Conservation (phyloP, 2,888 invertebrate species). For the Pardosa pseudoannulata region DNA sequence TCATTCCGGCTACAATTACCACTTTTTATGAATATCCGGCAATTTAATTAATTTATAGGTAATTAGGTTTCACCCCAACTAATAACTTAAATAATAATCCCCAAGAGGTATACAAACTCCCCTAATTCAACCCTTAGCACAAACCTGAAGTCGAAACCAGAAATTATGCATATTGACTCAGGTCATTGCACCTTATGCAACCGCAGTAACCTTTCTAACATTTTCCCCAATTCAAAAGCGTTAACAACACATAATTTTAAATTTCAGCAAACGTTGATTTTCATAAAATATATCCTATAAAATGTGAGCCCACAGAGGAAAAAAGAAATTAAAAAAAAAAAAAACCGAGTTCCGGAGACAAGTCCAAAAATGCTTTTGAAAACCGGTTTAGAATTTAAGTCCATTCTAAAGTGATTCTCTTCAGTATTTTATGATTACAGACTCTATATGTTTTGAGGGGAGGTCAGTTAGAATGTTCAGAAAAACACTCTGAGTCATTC, state of each 20-base stretch:
- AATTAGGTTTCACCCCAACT: too few relatives aligned
- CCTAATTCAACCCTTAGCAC: too few relatives aligned
- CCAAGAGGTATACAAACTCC: too few relatives aligned
- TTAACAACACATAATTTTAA: slow-evolving; percentile 8
- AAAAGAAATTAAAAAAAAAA: too few relatives aligned
- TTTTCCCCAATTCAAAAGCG: neutral
- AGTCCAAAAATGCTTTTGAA: neutral
- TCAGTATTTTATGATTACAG: neutral
- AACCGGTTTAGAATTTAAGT: neutral
- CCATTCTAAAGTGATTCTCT: neutral
- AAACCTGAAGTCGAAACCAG: neutral
- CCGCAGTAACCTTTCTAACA: neutral
- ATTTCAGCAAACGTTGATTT: neutral
- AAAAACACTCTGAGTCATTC: too few relatives aligned
- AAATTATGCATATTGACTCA: neutral
- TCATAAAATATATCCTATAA: neutral
- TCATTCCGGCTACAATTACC: too few relatives aligned
- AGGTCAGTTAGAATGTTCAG: too few relatives aligned
- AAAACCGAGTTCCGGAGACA: neutral
- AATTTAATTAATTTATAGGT: too few relatives aligned
- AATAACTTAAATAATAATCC: too few relatives aligned
- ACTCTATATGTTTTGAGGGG: neutral
- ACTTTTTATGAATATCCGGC: too few relatives aligned
- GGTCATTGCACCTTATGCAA: neutral
- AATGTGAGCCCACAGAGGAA: neutral